Percentiles rank a stretch among this genome's conserved stretches.
These are phyloP conservation scores for Polymixis lichenea DNA, from an alignment of 2,888 invertebrate species.

Conservation along the genomic window DNA sequence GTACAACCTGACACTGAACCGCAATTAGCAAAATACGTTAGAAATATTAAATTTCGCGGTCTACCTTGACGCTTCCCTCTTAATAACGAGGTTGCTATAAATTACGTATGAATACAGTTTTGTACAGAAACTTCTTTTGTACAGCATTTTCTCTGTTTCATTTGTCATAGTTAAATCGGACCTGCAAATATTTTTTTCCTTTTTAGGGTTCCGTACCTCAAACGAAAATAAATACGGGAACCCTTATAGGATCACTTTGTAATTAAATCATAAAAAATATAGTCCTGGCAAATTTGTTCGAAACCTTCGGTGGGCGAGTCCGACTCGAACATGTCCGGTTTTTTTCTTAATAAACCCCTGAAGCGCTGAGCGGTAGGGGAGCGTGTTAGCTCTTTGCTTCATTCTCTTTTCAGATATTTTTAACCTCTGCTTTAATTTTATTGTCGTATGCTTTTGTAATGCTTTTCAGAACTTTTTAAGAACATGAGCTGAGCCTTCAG, in stretches of 20 bases:
- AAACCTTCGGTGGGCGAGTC: no score
- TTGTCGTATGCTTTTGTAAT: background rate
- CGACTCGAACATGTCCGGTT: no score
- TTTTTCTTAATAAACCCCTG: background rate
- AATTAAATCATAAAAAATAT: no score
- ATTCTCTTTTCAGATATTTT: background rate
- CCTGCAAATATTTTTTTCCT: background rate
- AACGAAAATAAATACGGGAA: no score
- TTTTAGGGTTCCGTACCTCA: background rate
- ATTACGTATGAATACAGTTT: slow-evolving; percentile 15
- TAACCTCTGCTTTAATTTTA: background rate
- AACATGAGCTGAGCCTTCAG: slow-evolving; percentile 38
- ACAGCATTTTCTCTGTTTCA: slow-evolving; percentile 5
- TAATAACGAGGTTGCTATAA: slow-evolving; percentile 17
- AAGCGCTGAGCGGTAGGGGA: background rate
- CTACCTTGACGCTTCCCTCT: no score
- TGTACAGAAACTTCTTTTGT: background rate
- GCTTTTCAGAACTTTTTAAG: background rate
- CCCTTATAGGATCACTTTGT: no score
- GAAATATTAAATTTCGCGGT: background rate
- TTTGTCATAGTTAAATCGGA: slow-evolving; percentile 16
- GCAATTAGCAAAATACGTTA: background rate
- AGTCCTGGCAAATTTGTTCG: no score
- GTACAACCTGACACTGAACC: background rate
- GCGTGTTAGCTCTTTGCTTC: slow-evolving; percentile 1